Evolutionary conservation across 2,888 invertebrate species (phyloP).

Genomic region (Meghimatium bilineatum): DNA sequence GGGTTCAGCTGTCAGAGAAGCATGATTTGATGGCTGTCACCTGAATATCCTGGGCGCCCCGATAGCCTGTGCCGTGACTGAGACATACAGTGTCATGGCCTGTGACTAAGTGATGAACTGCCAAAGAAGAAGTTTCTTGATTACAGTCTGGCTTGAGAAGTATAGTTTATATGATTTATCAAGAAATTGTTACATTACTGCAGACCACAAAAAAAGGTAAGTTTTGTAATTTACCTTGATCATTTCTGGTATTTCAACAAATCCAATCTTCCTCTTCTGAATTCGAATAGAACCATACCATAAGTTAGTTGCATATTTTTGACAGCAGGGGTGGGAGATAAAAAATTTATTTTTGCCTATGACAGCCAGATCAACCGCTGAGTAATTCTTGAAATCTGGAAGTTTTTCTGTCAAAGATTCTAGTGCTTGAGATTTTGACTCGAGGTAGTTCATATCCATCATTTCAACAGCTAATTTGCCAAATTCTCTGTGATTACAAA

Average conservation of each 20-base stretch:
- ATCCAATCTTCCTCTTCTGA: slow-evolving; percentile 74
- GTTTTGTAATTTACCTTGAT: slow-evolving; percentile 27
- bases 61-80: no score
- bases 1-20: no score
- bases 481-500: slow-evolving; percentile 67
- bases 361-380: slow-evolving; percentile 76
- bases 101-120: no score
- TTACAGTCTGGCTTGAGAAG: no score
- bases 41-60: no score
- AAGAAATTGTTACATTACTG: neutral
- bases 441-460: slow-evolving; percentile 73
- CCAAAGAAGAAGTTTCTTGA: no score
- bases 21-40: no score
- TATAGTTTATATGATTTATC: neutral
- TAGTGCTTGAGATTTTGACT: slow-evolving; percentile 71
- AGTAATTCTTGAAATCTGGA: slow-evolving; percentile 74
- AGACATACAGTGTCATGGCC: no score
- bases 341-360: slow-evolving; percentile 76
- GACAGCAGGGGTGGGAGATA: slow-evolving; percentile 79
- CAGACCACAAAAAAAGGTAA: neutral
- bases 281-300: slow-evolving; percentile 75
- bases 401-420: slow-evolving; percentile 72
- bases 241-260: slow-evolving; percentile 54
- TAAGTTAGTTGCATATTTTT: slow-evolving; percentile 78
- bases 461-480: slow-evolving; percentile 74